Evolutionary conservation across 1,140 invertebrate species (phyloP).

Genomic region (Drosophila punjabiensis): DNA sequence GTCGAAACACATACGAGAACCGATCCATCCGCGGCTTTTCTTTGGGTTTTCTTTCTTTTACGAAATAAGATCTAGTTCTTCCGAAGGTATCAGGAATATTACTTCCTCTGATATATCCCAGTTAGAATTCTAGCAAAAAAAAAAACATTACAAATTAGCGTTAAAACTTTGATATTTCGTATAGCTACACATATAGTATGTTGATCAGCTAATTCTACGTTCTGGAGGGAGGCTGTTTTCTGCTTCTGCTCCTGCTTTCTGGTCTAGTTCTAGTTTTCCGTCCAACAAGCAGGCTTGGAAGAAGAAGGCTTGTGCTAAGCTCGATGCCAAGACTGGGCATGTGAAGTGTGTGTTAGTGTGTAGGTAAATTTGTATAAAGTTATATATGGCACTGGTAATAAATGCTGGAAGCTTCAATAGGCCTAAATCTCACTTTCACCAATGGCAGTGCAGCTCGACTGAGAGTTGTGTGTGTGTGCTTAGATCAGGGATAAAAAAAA

Average conservation of each 20-base stretch:
- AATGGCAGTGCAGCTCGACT: slow-evolving; percentile 46
- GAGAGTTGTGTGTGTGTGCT: slow-evolving; percentile 21
- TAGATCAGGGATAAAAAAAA: slow-evolving; percentile 22
- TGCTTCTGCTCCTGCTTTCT: neutral
- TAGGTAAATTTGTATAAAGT: slow-evolving; percentile 40
- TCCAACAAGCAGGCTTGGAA: slow-evolving; percentile 42
- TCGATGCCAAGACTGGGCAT: slow-evolving; percentile 51
- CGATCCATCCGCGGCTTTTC: slow-evolving; percentile 15
- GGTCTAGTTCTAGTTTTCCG: neutral
- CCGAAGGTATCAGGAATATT: neutral
- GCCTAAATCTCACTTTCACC: slow-evolving; percentile 53
- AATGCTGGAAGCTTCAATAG: slow-evolving; percentile 55
- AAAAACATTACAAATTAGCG: neutral
- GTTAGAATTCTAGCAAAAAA: neutral
- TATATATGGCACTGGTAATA: slow-evolving; percentile 57
- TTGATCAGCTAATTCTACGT: slow-evolving; percentile 38
- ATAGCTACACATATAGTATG: neutral
- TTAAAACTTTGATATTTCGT: neutral
- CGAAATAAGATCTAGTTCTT: neutral
- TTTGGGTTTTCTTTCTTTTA: neutral
- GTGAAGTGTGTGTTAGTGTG: neutral
- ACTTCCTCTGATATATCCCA: neutral
- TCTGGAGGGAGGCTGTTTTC: slow-evolving; percentile 48
- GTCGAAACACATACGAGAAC: slow-evolving; percentile 34
- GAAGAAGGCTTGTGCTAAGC: slow-evolving; percentile 70